A percentile compares a stretch with the other conserved stretches of the same genome.
Evolutionary conservation across 2,888 invertebrate species (phyloP).

Genomic region (Argyresthia albistria): DNA sequence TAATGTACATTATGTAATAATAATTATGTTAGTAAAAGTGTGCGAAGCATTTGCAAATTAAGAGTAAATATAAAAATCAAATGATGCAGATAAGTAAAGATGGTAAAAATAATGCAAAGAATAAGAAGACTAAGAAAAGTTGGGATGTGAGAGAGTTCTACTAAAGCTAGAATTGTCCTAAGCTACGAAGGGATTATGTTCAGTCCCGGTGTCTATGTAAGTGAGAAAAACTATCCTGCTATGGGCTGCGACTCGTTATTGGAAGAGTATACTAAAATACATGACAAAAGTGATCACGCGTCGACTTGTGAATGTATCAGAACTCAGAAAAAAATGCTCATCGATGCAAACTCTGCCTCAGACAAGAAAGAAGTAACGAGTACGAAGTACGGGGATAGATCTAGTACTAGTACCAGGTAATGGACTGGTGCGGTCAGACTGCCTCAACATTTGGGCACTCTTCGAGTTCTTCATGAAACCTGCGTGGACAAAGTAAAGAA

Average conservation of each 20-base stretch:
- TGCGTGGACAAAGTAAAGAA: constrained; percentile 68
- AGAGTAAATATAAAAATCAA: constrained; percentile 20
- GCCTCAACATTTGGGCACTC: constrained; percentile 78
- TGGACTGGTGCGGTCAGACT: constrained; percentile 75
- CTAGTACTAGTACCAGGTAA: constrained; percentile 61
- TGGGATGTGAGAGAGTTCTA: neutral
- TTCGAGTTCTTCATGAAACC: constrained; percentile 78
- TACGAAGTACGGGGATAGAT: neutral
- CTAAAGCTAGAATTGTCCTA: neutral
- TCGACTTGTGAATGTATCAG: neutral
- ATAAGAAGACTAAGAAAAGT: constrained; percentile 13
- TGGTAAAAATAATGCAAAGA: constrained; percentile 15
- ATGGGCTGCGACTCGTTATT: neutral
- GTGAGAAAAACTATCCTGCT: too few relatives aligned
- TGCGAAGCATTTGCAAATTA: constrained; percentile 60
- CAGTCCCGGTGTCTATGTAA: too few relatives aligned
- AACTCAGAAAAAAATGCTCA: constrained; percentile 24
- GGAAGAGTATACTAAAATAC: neutral
- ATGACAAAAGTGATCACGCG: constrained; percentile 1
- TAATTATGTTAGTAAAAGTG: constrained; percentile 17
- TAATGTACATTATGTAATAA: neutral
- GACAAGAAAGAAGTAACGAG: constrained; percentile 29
- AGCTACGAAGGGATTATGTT: neutral
- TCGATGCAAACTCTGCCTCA: constrained; percentile 38
- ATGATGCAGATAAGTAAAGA: constrained; percentile 16